Base-by-base conservation (phyloP, 2,113 vertebrate species). In the Pollimyrus isidori region DNA sequence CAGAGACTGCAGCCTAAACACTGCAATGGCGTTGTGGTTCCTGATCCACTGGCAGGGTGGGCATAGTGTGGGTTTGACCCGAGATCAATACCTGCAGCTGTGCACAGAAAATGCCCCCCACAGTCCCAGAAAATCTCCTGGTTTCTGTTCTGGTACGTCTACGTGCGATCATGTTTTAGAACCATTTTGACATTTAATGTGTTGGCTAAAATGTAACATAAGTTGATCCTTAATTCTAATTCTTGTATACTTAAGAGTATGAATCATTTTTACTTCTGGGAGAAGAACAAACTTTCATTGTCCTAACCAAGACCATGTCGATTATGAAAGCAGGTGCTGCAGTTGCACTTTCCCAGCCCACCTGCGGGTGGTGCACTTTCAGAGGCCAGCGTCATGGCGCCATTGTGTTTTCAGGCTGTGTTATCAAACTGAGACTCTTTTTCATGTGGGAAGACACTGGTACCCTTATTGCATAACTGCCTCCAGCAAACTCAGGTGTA, bases 381-480 rank as follows among this genome's bases (percentile, higher is more conserved):
- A 48, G 52, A 85, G 73, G 82, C 56, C 53, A 80, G 35, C 17
- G 17, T 13, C 13, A n/a, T 69, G 84, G 88, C 52, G 7, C 53
- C 85, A 80, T 69, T 58, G 82, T 83, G 89, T 80, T 87, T 80
- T 86, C 80, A 69, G 86, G 73, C 88, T 86, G 62, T 85, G 56
- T 35, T 45, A 48, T 87, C 86, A 85, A 90, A 76, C 53, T 88
- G 88, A 49, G 58, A 52, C 89, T 92, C 1, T 52, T 56, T 56
- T 91, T 93, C 92, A 82, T 42, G 53, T 76, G 91, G 91, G 88
- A 91, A 62, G 62, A 91, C 89, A 89, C 45, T 69, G 89, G 90
- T 82, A 53, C 85, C n/a, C 87, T 46, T 87, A 56, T 84, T 42
- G 73, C 86, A 83, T 87, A 91, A 89, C 87, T 89, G 80, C 62